Base-by-base conservation (phyloP, 2,888 invertebrate species). In the Eretmocerus hayati region DNA sequence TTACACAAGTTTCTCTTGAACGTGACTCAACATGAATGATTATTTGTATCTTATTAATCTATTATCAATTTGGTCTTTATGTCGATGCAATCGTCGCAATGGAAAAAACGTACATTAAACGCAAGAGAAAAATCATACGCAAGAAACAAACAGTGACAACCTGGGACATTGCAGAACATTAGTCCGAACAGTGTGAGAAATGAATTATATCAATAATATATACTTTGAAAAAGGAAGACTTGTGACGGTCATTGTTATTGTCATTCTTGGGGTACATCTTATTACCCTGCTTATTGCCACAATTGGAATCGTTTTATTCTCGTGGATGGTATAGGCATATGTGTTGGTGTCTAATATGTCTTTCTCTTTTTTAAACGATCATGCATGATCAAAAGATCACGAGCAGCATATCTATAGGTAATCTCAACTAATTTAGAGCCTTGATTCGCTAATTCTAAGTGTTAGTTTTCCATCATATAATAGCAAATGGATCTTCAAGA, bases 11-110 rank as follows among this genome's bases (percentile, higher is more conserved):
- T 42, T 38, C 41, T 46, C 44, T 42, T 42, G 26, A n/a, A n/a
- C 26, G 40, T 11, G 50, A 55, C 26, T 56, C 49, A 57, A 58
- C 52, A 49, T 50, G 50, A 42, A 56, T 45, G 44, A 49, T n/a
- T 26, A 26, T 42, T 43, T 30, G 22, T n/a, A 15, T 18, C 42
- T 22, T 23, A 2, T 18, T 26, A 26, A 26, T 26, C 11, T 6
- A 9, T 26, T 11, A 26, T 26, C 26, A 11, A 11, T 26, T 6
- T 26, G 11, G 6, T 9, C 26, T 9, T 9, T 26, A 26, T 6
- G 11, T 9, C 11, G 26, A 26, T 26, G 11, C 26, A 26, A 40
- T 23, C 19, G 18, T 33, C 20, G 20, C 23, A 21, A 37, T 15
- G 42, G 11, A 26, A 26, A 26, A 26, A 26, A 26, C 6, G 11